Base-by-base conservation (phyloP, 2,888 invertebrate species). In the Leucoptera coffeella region DNA sequence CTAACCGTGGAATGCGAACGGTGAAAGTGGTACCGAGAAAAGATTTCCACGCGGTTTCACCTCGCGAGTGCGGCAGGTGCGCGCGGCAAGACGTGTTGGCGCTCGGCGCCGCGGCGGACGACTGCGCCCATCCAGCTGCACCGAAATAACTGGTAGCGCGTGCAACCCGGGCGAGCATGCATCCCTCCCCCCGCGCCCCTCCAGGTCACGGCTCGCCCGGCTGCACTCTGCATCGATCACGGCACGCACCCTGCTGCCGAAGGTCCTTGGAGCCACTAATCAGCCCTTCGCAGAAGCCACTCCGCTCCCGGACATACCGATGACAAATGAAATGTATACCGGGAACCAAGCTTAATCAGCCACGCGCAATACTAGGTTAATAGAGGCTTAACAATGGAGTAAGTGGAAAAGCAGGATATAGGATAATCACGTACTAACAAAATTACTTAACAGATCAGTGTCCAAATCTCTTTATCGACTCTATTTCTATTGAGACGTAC, bases 161-260 rank as follows among this genome's bases (percentile, higher is more conserved):
- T 27, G 65, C 64, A 65, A 50, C 61, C 65, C 45, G 62, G 64
- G 64, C 58, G 64, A 65, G 65, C 64, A 58, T 65, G 67, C 67
- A 64, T 37, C 23, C 3, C 23, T 26, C 22, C 28, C 29, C 22
- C 12, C 32, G 40, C 30, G 37, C 41, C 41, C 46, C 49, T 50
- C 47, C 62, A 57, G 64, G 60, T 65, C 67, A 62, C 38, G 47
- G 41, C 40, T 43, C 43, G 22, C 25, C 27, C 35, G 40, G 38
- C 45, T 42, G 40, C 43, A 40, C 43, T 47, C 55, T 50, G 45
- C 47, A 59, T 60, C 58, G 57, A 64, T 62, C 54, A 52, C 60
- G 59, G 15, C 25, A n/a, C 17, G 17, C 17, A 17, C 17, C 17
- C 17, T n/a, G n/a, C n/a, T n/a, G n/a, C n/a, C 17, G 17, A 17